Evolutionary conservation across 2,888 invertebrate species (phyloP), one percentile per base, ranked within the genome.

Genomic region (Notodonta dromedarius): DNA sequence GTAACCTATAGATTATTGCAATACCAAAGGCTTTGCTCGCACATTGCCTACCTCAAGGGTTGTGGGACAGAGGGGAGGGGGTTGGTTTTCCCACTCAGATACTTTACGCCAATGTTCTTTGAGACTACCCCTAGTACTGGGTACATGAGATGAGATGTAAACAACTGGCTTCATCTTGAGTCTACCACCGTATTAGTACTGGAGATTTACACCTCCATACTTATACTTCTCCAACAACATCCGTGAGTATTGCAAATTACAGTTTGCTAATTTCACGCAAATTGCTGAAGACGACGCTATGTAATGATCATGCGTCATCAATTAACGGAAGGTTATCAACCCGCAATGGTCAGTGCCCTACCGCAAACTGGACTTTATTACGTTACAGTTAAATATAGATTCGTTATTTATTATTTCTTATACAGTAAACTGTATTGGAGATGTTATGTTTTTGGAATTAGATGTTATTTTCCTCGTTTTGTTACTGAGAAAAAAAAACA

Each of bases 311-410:
- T 40, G 55, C 40, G n/a, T 55, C 55, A 55, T 16, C 40, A 52
- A 52, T 55, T 55, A 40, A 14, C 55, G 16, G 7, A 11, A 11
- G 55, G n/a, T 52, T 2, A 55, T 40, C 40, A 14, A 40, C n/a
- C 55, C 40, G 54, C 39, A 7, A 11, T 55, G 40, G 55, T 40
- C 55, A 55, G 16, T 55, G 55, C 40, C 39, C 55, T 55, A 55
- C 14, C 55, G 14, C n/a, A 39, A 53, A 53, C 16, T 32, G 24
- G 39, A 39, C 54, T 54, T 54, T 35, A 54, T 54, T 54, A 54
- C 14, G 39, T 16, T 2, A 55, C 7, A 46, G 35, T 44, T 46
- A 24, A 56, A 46, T 46, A 46, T n/a, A 46, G 46, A 46, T n/a
- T n/a, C n/a, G 9, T 46, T 46, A 46, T 46, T 46, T 46, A 46